A percentile compares a stretch with the other conserved stretches of the same genome.
Conservation (phyloP, 1,140 invertebrate genomes). For the Heliconius congener region DNA sequence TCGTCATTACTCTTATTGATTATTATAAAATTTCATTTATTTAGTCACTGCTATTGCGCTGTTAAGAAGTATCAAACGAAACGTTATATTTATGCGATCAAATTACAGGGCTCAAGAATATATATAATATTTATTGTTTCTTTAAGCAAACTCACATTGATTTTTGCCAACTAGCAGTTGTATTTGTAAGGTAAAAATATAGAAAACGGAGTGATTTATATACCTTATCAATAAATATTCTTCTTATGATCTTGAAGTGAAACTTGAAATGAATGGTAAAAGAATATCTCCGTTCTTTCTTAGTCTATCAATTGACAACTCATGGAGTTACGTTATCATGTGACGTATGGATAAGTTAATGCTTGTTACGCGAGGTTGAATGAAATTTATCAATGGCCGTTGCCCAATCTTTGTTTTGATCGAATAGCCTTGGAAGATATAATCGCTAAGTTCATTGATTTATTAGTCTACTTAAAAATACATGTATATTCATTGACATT, state of each 20-base stretch:
- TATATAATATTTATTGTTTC: no score
- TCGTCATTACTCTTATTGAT: neutral
- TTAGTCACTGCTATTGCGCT: neutral
- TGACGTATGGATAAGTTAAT: neutral
- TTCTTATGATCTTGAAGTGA: no score
- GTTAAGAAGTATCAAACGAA: no score
- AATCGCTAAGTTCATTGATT: constrained; percentile 23
- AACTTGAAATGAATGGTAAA: no score
- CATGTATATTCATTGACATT: no score
- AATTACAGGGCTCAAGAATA: no score
- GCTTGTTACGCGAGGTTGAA: neutral
- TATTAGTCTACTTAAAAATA: constrained; percentile 3
- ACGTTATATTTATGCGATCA: no score
- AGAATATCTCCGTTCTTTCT: neutral
- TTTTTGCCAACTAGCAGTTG: no score
- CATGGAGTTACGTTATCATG: neutral
- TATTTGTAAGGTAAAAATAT: no score
- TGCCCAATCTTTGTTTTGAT: constrained; percentile 17
- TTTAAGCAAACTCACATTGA: no score
- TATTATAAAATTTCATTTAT: neutral
- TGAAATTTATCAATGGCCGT: constrained; percentile 12
- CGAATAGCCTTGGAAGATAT: constrained; percentile 11
- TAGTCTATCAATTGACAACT: neutral
- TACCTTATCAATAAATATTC: no score
- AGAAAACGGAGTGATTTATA: no score